Percentiles rank a stretch among this genome's conserved stretches.
These are phyloP conservation scores for Herpailurus yagouaroundi DNA, from an alignment of 2,113 vertebrate species.

Conservation along the genomic window DNA sequence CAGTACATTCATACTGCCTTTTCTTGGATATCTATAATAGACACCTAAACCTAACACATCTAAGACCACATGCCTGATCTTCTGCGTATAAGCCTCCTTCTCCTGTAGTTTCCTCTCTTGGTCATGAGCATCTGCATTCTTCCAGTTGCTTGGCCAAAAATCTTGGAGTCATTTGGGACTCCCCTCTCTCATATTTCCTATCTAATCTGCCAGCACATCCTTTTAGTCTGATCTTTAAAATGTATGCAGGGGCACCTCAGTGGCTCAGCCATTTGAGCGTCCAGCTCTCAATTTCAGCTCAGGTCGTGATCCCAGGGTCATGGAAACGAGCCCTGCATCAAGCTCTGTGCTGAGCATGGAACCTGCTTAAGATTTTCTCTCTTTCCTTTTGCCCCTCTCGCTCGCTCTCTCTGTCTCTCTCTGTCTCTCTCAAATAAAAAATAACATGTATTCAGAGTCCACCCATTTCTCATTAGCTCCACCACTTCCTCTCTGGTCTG, in stretches of 20 bases:
- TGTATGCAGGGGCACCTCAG: background rate
- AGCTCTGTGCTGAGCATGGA: too few relatives aligned
- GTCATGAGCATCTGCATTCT: background rate
- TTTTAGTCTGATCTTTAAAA: constrained; percentile 32
- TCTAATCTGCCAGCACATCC: background rate
- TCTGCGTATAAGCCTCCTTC: background rate
- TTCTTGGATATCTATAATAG: constrained; percentile 20
- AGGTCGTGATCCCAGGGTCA: too few relatives aligned
- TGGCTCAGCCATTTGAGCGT: too few relatives aligned
- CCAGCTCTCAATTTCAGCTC: too few relatives aligned
- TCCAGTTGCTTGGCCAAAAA: background rate
- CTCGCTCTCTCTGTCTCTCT: too few relatives aligned
- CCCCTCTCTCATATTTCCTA: background rate
- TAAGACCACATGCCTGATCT: background rate
- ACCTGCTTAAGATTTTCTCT: too few relatives aligned
- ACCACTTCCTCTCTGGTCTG: background rate
- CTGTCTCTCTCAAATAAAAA: too few relatives aligned
- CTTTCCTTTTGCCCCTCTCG: too few relatives aligned
- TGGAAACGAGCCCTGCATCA: too few relatives aligned
- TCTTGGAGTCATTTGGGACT: constrained; percentile 19
- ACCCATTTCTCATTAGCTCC: background rate
- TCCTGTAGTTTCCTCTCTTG: background rate
- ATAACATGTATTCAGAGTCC: background rate
- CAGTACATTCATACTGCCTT: background rate
- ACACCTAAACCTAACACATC: background rate